Evolutionary conservation across 2,797 vertebrate genomes (phyloP), one percentile per base, ranked within the genome.

Genomic region (Pseudomugil gertrudae): DNA sequence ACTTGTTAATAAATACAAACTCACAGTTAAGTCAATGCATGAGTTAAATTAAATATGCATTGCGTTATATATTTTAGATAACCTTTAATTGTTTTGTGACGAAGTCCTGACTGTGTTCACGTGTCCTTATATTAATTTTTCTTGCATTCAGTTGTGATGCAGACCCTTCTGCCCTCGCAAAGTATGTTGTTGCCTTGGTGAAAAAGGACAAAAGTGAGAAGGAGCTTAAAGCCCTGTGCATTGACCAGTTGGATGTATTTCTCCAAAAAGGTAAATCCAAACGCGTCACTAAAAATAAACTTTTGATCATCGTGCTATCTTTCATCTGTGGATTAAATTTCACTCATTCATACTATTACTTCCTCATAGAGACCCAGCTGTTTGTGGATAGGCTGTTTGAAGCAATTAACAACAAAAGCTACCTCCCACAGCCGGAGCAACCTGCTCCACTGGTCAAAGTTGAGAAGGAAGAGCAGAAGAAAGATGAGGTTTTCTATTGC

Each of bases 331-430:
- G 3, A 26, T 66, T 50, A 4, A 38, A 19, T 17, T 30, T 7
- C 4, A 45, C 24, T 21, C 15, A 10, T 50, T 1, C 2, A 24
- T 10, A 7, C 2, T 8, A 1, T 61, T 13, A 24, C 19, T 40
- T 30, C 45, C 51, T 86, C 92, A 58, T 89, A 99, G 98, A 99
- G 83, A 99, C 98, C 3, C 97, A 98, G 79, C 95, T 84, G 72
- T 99, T 99, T 94, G 98, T 99, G 83, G 97, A 99, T 89, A 98
- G 95, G 90, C 93, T 99, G 85, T 99, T 99, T 90, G 97, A 98
- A 93, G 97, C 97, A 79, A 92, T 99, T 89, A 95, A 94, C 93
- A 95, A 95, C 82, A 98, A 98, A 91, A 95, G 95, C 92, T 99
- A 98, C 80, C 95, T 98, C 93, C 97, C 97, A 88, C 95, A 94